Evolutionary conservation across 2,888 invertebrate species (phyloP).

Genomic region (Biston betularia): DNA sequence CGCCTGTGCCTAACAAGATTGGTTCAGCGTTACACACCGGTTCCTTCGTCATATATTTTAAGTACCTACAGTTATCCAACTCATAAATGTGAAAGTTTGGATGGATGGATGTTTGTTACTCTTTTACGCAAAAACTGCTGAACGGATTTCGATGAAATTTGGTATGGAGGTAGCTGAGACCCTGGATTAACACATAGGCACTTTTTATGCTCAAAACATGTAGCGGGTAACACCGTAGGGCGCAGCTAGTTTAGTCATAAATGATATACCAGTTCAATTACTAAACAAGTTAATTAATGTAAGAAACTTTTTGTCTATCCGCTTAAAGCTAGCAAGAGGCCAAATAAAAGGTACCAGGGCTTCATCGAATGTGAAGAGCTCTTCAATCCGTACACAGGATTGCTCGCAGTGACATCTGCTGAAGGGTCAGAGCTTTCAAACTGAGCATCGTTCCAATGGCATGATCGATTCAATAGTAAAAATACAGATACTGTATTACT

Average conservation of each 20-base stretch:
- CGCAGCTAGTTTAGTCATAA: background rate
- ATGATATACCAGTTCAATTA: background rate
- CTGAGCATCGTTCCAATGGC: background rate
- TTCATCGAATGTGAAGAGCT: constrained; percentile 34
- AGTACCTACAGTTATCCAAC: too few species aligned
- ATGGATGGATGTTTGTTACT: too few species aligned
- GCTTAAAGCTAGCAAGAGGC: constrained; percentile 18
- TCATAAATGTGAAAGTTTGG: too few species aligned
- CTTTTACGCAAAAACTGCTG: too few species aligned
- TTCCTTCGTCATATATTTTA: too few species aligned
- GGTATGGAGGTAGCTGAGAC: too few species aligned
- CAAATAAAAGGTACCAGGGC: constrained; percentile 46
- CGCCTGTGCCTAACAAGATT: background rate
- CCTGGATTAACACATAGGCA: too few species aligned
- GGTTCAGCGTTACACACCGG: background rate
- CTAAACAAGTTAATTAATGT: background rate
- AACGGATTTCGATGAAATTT: too few species aligned
- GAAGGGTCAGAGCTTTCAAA: constrained; percentile 23
- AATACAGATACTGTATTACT: too few species aligned
- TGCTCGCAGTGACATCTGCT: constrained; percentile 30
- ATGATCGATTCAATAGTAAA: background rate
- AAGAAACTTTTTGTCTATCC: background rate
- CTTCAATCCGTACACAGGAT: constrained; percentile 44
- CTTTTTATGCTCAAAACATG: too few species aligned
- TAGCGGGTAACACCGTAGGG: too few species aligned